Base-by-base conservation (phyloP, 1,140 invertebrate species). In the Diplogasteroides magnus region DNA sequence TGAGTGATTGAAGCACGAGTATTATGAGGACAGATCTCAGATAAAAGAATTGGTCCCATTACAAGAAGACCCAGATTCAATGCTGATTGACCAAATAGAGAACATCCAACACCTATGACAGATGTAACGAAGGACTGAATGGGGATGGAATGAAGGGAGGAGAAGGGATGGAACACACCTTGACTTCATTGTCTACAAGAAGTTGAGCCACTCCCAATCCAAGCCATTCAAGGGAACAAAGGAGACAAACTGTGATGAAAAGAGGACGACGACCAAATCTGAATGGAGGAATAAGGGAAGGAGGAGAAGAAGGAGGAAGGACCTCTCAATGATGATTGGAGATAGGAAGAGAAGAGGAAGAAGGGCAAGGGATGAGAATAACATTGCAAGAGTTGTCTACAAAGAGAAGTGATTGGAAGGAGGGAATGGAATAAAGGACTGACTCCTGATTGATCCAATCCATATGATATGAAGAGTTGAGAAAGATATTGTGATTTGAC, bases 41-140 rank as follows among this genome's bases (percentile, higher is more conserved):
- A 71, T 28, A 71, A 61, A 26, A 71, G 57, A 67, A 71, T 71
- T 6, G 69, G 69, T 14, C 63, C 67, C 69, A 71, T 71, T 2
- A 71, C 60, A 25, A 71, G 27, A 25, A 71, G 67, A 2, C 69
- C 69, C 29, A 71, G 60, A 67, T 71, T 71, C 13, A 71, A 31
- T 13, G 69, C 69, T 26, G 31, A 31, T 19, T 71, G 69, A 1
- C 69, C 69, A 1, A 71, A 28, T 13, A 71, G 19, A 19, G 37
- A 48, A 19, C 37, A 6, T 6, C 37, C 37, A 19, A 48, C 19
- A 11, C 37, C 37, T 6, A 48, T 6, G 6, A 48, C 37, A 19
- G 37, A 6, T 19, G 6, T 6, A 48, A 19, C 19, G 37, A 48
- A 48, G 19, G 37, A 48, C 37, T 48, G 37, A 11, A 48, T 11